Evolutionary conservation across 2,888 invertebrate species (phyloP), one percentile per base, ranked within the genome.

Genomic region (Idaea dimidiata): DNA sequence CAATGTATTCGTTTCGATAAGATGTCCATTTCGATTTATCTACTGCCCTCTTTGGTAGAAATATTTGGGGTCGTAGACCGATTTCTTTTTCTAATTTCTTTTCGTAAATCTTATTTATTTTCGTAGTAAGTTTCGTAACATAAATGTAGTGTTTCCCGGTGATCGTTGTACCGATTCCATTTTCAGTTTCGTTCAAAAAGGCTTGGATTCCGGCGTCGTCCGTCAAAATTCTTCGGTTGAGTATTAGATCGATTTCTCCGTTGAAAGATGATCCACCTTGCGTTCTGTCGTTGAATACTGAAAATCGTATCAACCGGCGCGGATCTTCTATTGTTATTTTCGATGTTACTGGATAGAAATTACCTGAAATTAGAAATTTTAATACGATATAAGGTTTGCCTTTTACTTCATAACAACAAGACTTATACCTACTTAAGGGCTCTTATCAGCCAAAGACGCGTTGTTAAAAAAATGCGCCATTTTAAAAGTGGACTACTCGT

Each of bases 301-400:
- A 93, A 0, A 96, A 74, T 33, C 94, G 89, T 0, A 93, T 63
- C 43, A 91, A 89, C 16, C 72, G 79, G 0, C 64, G 55, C 0
- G 71, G 57, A 72, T 96, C 96, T 74, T 94, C 93, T 2, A 97
- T 87, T 55, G 94, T 93, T 54, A 99, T 97, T 79, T 96, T 95
- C 0, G 97, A 95, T 18, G 97, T 98, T 0, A 99, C 94, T 0
- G 99, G 99, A 81, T 98, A 99, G 81, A 97, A 97, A 84, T 99
- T 99, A 24, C 86, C 97, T 63, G 77, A 5, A 65, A 68, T 58
- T 33, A 59, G 7, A 4, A 8, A 1, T 14, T n/a, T 54, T n/a
- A 8, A 10, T 16, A 54, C 14, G 4, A 16, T 6, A 54, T n/a
- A n/a, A n/a, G n/a, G n/a, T n/a, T n/a, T n/a, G n/a, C n/a, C n/a